Evolutionary conservation across 2,888 invertebrate genomes (phyloP), one percentile per base, ranked within the genome.

Genomic region (Nomada flava): DNA sequence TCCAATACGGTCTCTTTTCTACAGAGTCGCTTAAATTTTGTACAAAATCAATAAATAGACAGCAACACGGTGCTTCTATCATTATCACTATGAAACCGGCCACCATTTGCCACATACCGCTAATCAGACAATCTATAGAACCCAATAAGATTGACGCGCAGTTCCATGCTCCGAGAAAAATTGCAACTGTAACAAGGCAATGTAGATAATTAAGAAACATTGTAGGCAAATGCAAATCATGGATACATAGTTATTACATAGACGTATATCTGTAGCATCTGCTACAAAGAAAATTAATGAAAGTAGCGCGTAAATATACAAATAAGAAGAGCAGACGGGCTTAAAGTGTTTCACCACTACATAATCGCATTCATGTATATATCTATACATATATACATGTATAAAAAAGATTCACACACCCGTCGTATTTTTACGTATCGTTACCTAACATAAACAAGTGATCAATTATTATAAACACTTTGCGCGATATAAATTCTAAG

Each of bases 11-110:
- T 87, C 97, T 95, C 73, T 95, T 95, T 90, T 99, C 98, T 72
- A 98, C 96, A 94, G 96, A 96, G 91, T 96, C 96, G 79, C 98
- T 97, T 73, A 98, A 95, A 82, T 96, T 96, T 94, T 98, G 97
- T 76, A 99, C 98, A 95, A 98, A 98, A 92, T 99, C 99, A 86
- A 99, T 96, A 94, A 98, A 99, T 94, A 98, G 96, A 94, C 99
- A 99, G 94, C 99, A 99, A 94, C 98, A 99, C 0, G 99, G 99
- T 57, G 99, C 99, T 94, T 99, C 99, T 91, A 99, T 96, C 62
- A 97, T 96, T 88, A 98, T 95, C 82, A 98, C 96, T 83, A 98
- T 92, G 94, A 99, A 98, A 57, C 98, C 99, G 83, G 97, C 96
- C 83, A 98, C 91, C 96, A 98, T 97, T 95, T 98, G 97, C 96